These are phyloP conservation scores for Pinna nobilis DNA, from an alignment of 1,140 invertebrate species.

Conservation along the genomic window DNA sequence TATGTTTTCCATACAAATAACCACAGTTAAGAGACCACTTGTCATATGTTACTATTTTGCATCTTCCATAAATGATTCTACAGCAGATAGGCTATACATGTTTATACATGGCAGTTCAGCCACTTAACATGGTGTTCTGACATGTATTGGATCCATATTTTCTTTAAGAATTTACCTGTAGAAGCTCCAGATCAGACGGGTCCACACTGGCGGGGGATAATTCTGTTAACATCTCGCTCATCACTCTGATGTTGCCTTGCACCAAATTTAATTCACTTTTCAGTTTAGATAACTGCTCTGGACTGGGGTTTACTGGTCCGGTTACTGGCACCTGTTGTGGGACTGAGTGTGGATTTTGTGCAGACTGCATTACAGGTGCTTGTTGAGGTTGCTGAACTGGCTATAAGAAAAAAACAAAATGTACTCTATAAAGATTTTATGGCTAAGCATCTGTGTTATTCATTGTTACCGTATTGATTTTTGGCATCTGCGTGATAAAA, in stretches of 20 bases:
- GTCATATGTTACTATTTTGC: no score
- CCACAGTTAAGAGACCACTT: no score
- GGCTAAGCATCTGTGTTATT: no score
- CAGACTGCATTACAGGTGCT: background rate
- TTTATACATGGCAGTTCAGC: background rate
- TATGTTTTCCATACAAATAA: no score
- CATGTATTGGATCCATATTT: background rate
- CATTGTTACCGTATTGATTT: no score
- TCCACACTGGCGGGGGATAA: constrained; percentile 85
- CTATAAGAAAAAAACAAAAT: background rate
- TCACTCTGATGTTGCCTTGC: constrained; percentile 93
- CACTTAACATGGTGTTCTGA: background rate
- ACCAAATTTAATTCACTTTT: constrained; percentile 94
- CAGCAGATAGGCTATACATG: background rate
- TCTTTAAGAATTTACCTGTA: constrained; percentile 81
- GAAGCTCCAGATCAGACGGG: constrained; percentile 82
- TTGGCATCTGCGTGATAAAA: no score
- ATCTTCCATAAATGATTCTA: no score
- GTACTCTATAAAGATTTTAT: no score
- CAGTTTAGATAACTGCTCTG: constrained; percentile 90
- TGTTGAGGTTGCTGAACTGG: background rate
- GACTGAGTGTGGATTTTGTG: no score
- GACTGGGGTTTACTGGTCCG: constrained; percentile 57
- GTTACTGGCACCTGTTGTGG: constrained; percentile 10
- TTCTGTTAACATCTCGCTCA: constrained; percentile 96